These are phyloP conservation scores for Glyphotaelius pellucidus DNA, from an alignment of 2,888 invertebrate species.

Conservation along the genomic window DNA sequence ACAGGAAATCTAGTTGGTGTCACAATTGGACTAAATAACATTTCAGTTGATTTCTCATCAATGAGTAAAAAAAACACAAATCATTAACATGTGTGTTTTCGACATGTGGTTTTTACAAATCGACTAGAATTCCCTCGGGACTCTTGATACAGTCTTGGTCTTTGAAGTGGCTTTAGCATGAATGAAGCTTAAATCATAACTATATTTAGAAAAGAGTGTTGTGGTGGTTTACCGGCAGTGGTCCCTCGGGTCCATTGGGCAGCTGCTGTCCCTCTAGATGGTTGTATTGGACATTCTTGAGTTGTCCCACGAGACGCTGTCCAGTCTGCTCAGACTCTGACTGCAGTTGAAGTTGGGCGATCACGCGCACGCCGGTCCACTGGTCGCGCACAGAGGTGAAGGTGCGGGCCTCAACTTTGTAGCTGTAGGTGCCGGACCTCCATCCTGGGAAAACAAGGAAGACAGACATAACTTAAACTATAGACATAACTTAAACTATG, in stretches of 20 bases:
- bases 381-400: conserved; percentile 72
- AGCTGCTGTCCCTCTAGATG: conserved; percentile 68
- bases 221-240: conserved; percentile 70
- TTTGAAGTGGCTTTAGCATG: no score
- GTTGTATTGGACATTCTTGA: conserved; percentile 71
- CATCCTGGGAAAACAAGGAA: conserved; percentile 67
- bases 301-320: conserved; percentile 68
- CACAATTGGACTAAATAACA: no score
- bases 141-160: no score
- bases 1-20: no score
- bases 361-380: conserved; percentile 75
- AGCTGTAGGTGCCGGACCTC: conserved; percentile 70
- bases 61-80: no score
- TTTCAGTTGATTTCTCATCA: no score
- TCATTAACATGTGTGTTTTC: no score
- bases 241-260: conserved; percentile 73
- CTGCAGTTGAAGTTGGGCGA: conserved; percentile 73
- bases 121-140: no score
- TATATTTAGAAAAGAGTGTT: background rate
- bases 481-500: no score
- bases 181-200: no score
- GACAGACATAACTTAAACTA: background rate
- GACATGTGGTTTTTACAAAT: no score
- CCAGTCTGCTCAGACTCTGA: conserved; percentile 69
- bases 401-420: conserved; percentile 71